Evolutionary conservation across 2,888 invertebrate species (phyloP).

Genomic region (Dolichomitus sp.): DNA sequence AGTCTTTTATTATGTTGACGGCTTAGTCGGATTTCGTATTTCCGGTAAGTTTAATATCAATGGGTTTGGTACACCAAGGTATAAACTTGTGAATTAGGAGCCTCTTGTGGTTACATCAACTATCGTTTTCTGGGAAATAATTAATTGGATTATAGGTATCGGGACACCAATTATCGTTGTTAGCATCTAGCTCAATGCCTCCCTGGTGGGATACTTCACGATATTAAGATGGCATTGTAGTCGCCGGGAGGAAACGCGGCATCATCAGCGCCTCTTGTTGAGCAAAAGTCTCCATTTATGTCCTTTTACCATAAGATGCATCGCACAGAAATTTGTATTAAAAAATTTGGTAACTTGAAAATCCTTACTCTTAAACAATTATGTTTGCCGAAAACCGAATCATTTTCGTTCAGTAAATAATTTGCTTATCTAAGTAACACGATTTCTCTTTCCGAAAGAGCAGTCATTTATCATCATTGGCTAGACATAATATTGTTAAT

Average conservation of each 20-base stretch:
- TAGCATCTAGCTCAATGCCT: neutral
- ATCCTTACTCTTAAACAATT: too few species aligned
- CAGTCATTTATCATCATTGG: too few species aligned
- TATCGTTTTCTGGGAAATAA: conserved; percentile 44
- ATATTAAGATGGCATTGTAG: neutral
- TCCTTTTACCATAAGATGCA: too few species aligned
- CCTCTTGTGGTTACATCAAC: conserved; percentile 23
- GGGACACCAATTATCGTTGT: conserved; percentile 34
- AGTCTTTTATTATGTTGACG: neutral
- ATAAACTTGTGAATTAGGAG: conserved; percentile 38
- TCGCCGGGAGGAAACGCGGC: neutral
- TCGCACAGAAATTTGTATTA: too few species aligned
- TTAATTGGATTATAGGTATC: conserved; percentile 46
- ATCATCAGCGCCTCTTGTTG: too few species aligned
- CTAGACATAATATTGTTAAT: too few species aligned
- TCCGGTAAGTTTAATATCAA: neutral
- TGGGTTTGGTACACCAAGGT: neutral
- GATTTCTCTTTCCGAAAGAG: too few species aligned
- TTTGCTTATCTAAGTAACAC: too few species aligned
- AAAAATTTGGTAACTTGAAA: too few species aligned
- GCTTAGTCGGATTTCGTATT: neutral
- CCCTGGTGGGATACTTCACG: conserved; percentile 32
- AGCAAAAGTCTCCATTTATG: too few species aligned
- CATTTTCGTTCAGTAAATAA: too few species aligned
- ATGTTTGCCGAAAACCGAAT: too few species aligned